Conservation (phyloP, 2,113 vertebrate species). For the Sigmodon hispidus region DNA sequence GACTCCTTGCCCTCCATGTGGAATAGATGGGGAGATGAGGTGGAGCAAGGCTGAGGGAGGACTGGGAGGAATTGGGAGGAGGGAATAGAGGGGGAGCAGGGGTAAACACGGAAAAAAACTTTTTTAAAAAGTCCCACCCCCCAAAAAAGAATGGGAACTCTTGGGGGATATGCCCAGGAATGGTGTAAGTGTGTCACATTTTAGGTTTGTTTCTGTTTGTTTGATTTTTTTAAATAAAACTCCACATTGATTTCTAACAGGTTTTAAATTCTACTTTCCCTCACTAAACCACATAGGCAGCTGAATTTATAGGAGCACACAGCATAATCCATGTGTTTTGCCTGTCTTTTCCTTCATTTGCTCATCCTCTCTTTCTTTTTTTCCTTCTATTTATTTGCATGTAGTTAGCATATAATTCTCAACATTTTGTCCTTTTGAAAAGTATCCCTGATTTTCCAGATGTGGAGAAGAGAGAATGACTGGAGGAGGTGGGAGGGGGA, state of each 20-base stretch:
- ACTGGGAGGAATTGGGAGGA: too few species aligned
- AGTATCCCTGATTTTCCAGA: not conserved
- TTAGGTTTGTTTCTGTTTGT: not conserved
- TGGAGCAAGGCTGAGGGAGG: too few species aligned
- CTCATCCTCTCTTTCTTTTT: too few species aligned
- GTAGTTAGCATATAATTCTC: not conserved
- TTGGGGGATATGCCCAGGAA: not conserved
- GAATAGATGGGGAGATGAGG: too few species aligned
- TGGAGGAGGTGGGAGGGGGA: too few species aligned
- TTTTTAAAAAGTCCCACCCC: too few species aligned
- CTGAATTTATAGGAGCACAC: not conserved
- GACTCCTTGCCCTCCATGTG: too few species aligned
- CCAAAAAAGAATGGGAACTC: not conserved
- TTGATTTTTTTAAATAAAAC: not conserved
- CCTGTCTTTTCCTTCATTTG: not conserved
- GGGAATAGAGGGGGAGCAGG: too few species aligned
- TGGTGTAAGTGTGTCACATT: not conserved
- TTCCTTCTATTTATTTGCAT: not conserved
- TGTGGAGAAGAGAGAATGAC: too few species aligned
- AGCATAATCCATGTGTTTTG: not conserved
- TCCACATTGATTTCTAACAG: not conserved
- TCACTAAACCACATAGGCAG: not conserved
- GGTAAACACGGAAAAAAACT: too few species aligned
- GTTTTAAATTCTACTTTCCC: not conserved
- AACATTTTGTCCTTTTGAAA: not conserved